A percentile compares a stretch with the other conserved stretches of the same genome.
These are phyloP conservation scores for Cryptocephalus moraei DNA, from an alignment of 2,888 invertebrate species.

Conservation along the genomic window DNA sequence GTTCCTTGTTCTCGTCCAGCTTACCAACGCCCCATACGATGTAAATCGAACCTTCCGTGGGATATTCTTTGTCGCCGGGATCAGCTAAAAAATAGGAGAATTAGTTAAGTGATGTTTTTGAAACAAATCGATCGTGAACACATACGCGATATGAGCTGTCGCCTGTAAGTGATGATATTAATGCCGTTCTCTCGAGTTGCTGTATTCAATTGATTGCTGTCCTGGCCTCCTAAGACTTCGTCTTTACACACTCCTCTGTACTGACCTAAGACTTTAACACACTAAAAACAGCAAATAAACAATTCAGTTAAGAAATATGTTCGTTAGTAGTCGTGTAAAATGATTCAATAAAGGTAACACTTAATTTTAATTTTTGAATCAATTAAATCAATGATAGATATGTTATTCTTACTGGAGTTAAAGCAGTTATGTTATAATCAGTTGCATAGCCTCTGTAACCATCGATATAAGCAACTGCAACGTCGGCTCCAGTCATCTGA, in stretches of 20 bases:
- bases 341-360: neutral
- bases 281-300: conserved; percentile 40
- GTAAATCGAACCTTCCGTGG: conserved; percentile 46
- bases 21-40: conserved; percentile 80
- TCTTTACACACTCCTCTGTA: conserved; percentile 83
- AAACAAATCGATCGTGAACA: conserved; percentile 8
- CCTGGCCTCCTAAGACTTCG: conserved; percentile 67
- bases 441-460: conserved; percentile 60
- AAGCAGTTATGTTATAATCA: conserved; percentile 79
- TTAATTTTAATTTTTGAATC: neutral
- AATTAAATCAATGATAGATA: neutral
- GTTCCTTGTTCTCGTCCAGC: conserved; percentile 66
- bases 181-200: conserved; percentile 64
- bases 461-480: conserved; percentile 67
- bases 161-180: conserved; percentile 67
- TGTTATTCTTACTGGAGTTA: conserved; percentile 55
- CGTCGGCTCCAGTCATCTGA: conserved; percentile 79
- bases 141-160: conserved; percentile 64
- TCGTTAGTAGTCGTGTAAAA: neutral
- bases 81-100: conserved; percentile 48
- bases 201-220: conserved; percentile 71
- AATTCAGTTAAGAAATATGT: neutral
- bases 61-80: conserved; percentile 63
- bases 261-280: conserved; percentile 75
- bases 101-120: neutral